Evolutionary conservation across 2,797 vertebrate genomes (phyloP), one percentile per base, ranked within the genome.

Genomic region (Sebastes steindachneri): DNA sequence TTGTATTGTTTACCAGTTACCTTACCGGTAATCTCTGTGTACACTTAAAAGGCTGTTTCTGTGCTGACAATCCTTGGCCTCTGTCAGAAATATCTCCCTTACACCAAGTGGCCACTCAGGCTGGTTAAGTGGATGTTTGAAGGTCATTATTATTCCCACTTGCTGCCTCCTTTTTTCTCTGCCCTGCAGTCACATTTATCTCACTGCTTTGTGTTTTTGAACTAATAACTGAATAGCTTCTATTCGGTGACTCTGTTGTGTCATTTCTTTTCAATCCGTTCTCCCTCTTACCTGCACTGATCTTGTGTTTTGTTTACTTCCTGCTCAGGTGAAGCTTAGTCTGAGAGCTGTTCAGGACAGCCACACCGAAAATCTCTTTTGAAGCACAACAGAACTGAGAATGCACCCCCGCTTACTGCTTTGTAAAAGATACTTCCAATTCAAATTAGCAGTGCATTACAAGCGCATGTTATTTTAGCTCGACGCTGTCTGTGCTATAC

Each of bases 381-480:
- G 57, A 81, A 71, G 73, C 75, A 59, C 9, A 37, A 60, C 23
- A 55, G 29, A 65, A 54, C 0, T 12, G 55, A 68, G 33, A 53
- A 73, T 10, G 15, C 28, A 21, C 33, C 37, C 35, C 35, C 28
- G 28, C 35, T 62, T 31, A 53, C 2, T 7, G 17, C 69, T 83
- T 82, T 68, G 26, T 57, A 9, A 65, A 57, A 33, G 55, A 41
- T 4, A 23, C 67, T 59, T 74, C 15, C 26, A 21, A 12, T 86
- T 83, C 26, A 63, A 81, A 85, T 86, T 48, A 63, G 62, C 71
- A 33, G 15, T 31, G 60, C 71, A 65, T 86, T 76, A 82, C 68
- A 55, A 68, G 57, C 1, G 4, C 3, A 9, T 68, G 35, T 54
- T 58, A 60, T 71, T 78, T 53, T 14, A 54, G 37, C 26, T 12